A percentile compares a stretch with the other conserved stretches of the same genome.
These are phyloP conservation scores for Suillia variegata DNA, from an alignment of 2,888 invertebrate genomes.

Conservation along the genomic window DNA sequence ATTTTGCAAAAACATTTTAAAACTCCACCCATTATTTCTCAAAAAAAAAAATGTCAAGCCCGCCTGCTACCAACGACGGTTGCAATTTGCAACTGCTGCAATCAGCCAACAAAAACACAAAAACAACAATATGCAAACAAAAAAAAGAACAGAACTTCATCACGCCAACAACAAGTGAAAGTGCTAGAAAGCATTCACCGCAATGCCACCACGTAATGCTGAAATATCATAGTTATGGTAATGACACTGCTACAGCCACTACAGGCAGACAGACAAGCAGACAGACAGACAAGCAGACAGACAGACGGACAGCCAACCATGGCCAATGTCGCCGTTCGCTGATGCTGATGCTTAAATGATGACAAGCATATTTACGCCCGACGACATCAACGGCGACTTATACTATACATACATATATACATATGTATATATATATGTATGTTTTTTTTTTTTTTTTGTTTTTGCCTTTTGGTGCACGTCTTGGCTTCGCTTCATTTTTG, in stretches of 20 bases:
- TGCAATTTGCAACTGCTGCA: not conserved
- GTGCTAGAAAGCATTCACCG: not conserved
- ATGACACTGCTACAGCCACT: too few relatives aligned
- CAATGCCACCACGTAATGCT: constrained; percentile 5
- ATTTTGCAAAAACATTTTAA: too few relatives aligned
- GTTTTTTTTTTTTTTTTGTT: constrained; percentile 38
- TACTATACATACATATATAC: constrained; percentile 10
- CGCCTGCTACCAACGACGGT: too few relatives aligned
- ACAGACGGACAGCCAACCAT: constrained; percentile 21
- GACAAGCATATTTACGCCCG: constrained; percentile 48
- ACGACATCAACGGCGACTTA: not conserved
- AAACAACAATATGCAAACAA: not conserved
- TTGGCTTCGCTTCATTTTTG: constrained; percentile 30
- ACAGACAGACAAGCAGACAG: too few relatives aligned
- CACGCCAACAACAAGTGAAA: not conserved
- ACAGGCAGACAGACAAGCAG: too few relatives aligned
- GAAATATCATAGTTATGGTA: constrained; percentile 53
- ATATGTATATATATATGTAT: not conserved
- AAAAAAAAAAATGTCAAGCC: too few relatives aligned
- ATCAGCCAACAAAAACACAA: constrained; percentile 14
- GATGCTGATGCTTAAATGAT: constrained; percentile 50
- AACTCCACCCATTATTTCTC: too few relatives aligned
- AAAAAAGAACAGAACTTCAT: not conserved
- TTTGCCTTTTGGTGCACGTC: constrained; percentile 42
- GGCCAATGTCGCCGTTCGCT: constrained; percentile 15